Evolutionary conservation across 1,140 invertebrate genomes (phyloP), one percentile per base, ranked within the genome.

Genomic region (Drosophila setifemur): DNA sequence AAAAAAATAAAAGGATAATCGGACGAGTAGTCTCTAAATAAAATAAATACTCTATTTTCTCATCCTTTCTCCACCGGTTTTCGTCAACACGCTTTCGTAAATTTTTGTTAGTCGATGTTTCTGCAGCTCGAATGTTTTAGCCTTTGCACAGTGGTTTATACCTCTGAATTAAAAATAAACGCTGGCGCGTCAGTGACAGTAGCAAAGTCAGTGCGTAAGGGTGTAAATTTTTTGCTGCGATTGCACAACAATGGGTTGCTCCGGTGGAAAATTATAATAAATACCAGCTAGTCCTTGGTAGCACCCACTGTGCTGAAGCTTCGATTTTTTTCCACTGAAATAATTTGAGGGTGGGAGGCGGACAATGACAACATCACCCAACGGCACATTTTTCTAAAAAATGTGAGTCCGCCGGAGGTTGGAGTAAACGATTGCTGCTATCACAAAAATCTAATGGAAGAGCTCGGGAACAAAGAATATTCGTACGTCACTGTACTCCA

Each of bases 311-410:
- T 79, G 58, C 57, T 64, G 71, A 57, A 81, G 76, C 71, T 81
- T 79, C 76, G 76, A 81, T 81, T 79, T 79, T 79, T 75, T 40
- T 9, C 49, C 47, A 71, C 49, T 9, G 23, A 48, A 43, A 21
- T 44, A n/a, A n/a, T 25, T 40, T 3, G 14, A 33, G 16, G 7
- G 37, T 28, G 4, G 26, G 58, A 19, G 48, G 49, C 23, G 48
- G 44, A 26, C 23, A 73, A 55, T 68, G 54, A 63, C 57, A 77
- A 58, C 67, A 60, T 53, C 73, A 68, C 40, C 63, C 63, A 53
- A 40, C 64, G 68, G 72, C 70, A 78, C 63, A 79, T 74, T 79
- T 74, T 43, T 70, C 39, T 28, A 28, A 29, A 63, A 54, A 52
- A 47, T 28, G 58, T 37, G 63, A 48, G 37, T 68, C 58, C 50